Base-by-base conservation (phyloP, 2,888 invertebrate genomes). In the Perdita meconis region DNA sequence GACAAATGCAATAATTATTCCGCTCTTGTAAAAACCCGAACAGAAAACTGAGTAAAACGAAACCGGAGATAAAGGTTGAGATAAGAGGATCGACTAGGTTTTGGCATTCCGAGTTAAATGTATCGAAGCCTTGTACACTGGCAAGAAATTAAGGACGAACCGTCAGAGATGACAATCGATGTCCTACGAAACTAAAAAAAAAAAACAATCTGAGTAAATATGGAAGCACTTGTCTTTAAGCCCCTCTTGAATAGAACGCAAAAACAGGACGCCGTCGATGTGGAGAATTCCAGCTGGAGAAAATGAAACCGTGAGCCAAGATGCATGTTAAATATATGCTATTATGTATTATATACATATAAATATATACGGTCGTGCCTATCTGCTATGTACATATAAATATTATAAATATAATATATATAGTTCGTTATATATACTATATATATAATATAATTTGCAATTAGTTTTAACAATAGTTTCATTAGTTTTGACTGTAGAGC, bases 251-350 rank as follows among this genome's bases (percentile, higher is more conserved):
- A 68, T 76, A 82, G 69, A 72, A 80, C 72, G 70, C 47, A 74
- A 67, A 74, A 67, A 77, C 80, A 59, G 72, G 75, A 84, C 74
- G 69, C 63, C 74, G 69, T 66, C 69, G 60, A 67, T 59, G 69
- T 59, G 78, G 67, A 75, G 71, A 42, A 57, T 36, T 69, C 74
- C 81, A 69, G 71, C 71, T 67, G 69, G 59, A 60, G n/a, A 60
- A 55, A 73, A 82, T 73, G 59, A 80, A 85, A 81, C 87, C 80
- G 87, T 86, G 88, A 89, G 87, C 87, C 73, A 83, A 87, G 80
- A 70, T 86, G 88, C 88, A 87, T 87, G 88, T 63, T 63, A 63
- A 72, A 30, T 40, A 47, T 56, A 16, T 60, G 36, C 30, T 8
- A 34, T 30, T 30, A 30, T 30, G 30, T 6, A 30, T 30, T 56